Percentiles rank a stretch among this genome's conserved stretches.
phyloP scores from a whole-genome alignment of 2,888 invertebrate genomes.

The Drosophila affinis region DNA sequence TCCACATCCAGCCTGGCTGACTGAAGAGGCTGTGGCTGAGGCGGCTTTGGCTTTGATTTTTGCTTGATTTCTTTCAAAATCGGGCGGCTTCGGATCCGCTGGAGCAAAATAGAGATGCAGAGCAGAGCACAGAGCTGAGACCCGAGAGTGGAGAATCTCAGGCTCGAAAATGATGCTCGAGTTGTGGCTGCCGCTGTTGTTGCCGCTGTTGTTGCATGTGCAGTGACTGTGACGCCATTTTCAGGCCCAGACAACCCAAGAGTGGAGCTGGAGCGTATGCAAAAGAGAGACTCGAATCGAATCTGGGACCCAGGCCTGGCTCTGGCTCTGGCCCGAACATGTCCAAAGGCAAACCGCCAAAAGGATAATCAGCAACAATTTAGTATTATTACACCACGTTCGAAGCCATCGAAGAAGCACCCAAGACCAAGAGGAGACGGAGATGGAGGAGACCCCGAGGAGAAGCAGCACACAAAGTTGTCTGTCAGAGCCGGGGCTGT shows the following conservation, averaged over 20 bases:
- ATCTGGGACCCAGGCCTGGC: background rate
- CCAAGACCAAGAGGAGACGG: background rate
- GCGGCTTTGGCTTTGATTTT: slow-evolving; percentile 82
- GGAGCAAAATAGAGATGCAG: slow-evolving; percentile 72
- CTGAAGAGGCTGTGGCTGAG: slow-evolving; percentile 45
- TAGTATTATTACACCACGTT: slow-evolving; percentile 83
- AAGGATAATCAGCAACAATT: slow-evolving; percentile 84
- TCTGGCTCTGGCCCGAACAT: slow-evolving; percentile 24
- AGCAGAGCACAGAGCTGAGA: slow-evolving; percentile 13
- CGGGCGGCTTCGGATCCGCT: slow-evolving; percentile 43
- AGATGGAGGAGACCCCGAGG: slow-evolving; percentile 20
- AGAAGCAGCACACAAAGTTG: slow-evolving; percentile 66
- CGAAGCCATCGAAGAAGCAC: slow-evolving; percentile 70
- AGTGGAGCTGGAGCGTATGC: slow-evolving; percentile 57
- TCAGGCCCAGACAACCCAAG: slow-evolving; percentile 48
- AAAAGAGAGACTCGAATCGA: slow-evolving; percentile 53
- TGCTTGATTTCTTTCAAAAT: slow-evolving; percentile 82
- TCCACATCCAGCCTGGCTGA: slow-evolving; percentile 20
- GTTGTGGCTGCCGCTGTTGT: slow-evolving; percentile 41
- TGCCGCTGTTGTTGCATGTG: slow-evolving; percentile 61
- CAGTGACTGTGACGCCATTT: slow-evolving; percentile 81
- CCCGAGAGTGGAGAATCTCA: slow-evolving; percentile 4
- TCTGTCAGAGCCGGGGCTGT: slow-evolving; percentile 63
- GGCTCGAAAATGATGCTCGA: slow-evolving; percentile 37
- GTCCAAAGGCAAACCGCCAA: slow-evolving; percentile 81